Percentiles rank a stretch among this genome's conserved stretches.
Conservation (phyloP, 1,140 invertebrate species). For the Zeugodacus cucurbitae region DNA sequence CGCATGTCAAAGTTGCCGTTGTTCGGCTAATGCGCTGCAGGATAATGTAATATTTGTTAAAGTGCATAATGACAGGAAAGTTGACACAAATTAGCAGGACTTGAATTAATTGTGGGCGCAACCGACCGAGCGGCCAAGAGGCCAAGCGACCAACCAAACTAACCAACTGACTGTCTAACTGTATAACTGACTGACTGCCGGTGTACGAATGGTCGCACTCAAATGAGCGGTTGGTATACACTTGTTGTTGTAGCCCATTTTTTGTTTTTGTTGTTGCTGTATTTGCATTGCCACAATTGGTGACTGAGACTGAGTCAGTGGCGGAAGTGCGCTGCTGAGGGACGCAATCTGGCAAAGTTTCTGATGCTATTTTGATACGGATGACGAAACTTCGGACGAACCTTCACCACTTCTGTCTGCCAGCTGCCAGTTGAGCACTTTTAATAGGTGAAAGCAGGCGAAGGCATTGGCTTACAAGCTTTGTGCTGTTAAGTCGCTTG, state of each 20-base stretch:
- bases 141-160: neutral
- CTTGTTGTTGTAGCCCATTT: neutral
- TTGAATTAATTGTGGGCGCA: conserved; percentile 59
- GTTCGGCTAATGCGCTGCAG: conserved; percentile 27
- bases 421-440: neutral
- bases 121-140: neutral
- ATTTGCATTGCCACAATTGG: neutral
- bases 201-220: neutral
- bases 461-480: neutral
- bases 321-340: neutral
- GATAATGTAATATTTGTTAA: conserved; percentile 56
- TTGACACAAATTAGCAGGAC: conserved; percentile 64
- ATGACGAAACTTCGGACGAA: conserved; percentile 16
- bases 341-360: neutral
- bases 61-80: conserved; percentile 66
- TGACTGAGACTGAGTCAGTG: neutral
- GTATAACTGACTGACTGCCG: neutral
- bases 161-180: neutral
- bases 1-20: conserved; percentile 18
- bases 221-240: neutral
- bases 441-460: neutral
- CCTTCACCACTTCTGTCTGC: neutral
- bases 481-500: neutral
- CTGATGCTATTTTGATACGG: conserved; percentile 32
- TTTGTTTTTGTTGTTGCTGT: neutral